These are phyloP conservation scores for Mesocentrotus franciscanus DNA, from an alignment of 53 echinoderm and acorn worm genomes.

Conservation along the genomic window DNA sequence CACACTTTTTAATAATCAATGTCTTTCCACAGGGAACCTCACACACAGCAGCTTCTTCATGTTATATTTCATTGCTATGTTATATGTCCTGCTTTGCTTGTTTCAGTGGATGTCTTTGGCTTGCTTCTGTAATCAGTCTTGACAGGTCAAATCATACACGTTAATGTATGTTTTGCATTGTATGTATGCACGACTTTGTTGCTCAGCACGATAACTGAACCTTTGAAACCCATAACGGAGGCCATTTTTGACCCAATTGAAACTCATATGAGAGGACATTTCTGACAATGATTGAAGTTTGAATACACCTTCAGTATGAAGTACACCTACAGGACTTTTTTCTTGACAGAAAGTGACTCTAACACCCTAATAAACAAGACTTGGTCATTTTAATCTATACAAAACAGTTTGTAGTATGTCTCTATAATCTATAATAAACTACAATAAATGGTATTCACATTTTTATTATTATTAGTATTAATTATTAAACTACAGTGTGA, in stretches of 20 bases:
- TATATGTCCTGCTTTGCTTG: not conserved
- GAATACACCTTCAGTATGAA: not conserved
- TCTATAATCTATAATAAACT: too few relatives aligned
- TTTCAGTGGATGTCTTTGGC: not conserved
- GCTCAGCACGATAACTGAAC: not conserved
- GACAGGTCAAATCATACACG: not conserved
- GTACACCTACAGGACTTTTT: not conserved
- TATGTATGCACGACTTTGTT: conserved; percentile 1
- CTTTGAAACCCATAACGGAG: not conserved
- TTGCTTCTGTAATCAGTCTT: not conserved
- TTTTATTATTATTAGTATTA: too few relatives aligned
- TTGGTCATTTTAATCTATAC: not conserved
- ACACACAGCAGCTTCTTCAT: not conserved
- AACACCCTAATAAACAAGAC: not conserved
- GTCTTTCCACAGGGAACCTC: conserved; percentile 14
- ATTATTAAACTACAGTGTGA: too few relatives aligned
- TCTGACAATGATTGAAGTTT: not conserved
- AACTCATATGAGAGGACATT: too few relatives aligned
- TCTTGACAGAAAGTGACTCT: too few relatives aligned
- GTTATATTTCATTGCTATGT: not conserved
- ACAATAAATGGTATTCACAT: too few relatives aligned
- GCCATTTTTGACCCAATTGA: too few relatives aligned
- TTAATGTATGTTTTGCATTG: not conserved
- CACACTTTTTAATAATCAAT: not conserved
- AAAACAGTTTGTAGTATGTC: not conserved